Conservation (phyloP, 1,140 invertebrate species). For the Ylistrum balloti region DNA sequence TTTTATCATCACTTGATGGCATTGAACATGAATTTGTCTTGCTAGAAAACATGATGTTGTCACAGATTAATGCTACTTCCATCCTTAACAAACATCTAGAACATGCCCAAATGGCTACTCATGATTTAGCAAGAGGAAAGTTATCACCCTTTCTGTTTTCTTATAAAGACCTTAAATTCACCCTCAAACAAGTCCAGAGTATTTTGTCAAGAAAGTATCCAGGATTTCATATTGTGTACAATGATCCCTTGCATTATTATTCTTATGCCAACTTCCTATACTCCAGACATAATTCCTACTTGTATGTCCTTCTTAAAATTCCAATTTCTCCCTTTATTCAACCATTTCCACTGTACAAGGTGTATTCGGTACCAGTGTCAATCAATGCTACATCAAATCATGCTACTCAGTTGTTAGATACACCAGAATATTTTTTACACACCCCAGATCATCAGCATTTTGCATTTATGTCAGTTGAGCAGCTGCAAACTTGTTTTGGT, state of each 20-base stretch:
- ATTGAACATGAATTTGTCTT: no score
- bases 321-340: no score
- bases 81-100: conserved; percentile 49
- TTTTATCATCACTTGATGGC: neutral
- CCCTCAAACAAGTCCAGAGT: conserved; percentile 47
- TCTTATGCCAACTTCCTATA: no score
- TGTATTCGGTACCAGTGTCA: no score
- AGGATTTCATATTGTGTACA: conserved; percentile 31
- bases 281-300: no score
- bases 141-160: conserved; percentile 2
- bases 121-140: conserved; percentile 24
- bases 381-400: no score
- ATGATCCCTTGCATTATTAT: neutral
- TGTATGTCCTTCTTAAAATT: no score
- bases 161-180: conserved; percentile 33
- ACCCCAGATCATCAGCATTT: conserved; percentile 49
- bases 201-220: conserved; percentile 36
- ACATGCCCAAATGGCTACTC: conserved; percentile 46
- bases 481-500: conserved; percentile 47
- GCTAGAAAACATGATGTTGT: no score
- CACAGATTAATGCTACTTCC: no score
- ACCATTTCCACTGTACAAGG: no score
- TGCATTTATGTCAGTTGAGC: neutral
- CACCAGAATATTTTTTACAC: conserved; percentile 46
- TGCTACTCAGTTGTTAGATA: no score